Conservation (phyloP, 2,113 vertebrate species). For the Campylomormyrus tamandua region DNA sequence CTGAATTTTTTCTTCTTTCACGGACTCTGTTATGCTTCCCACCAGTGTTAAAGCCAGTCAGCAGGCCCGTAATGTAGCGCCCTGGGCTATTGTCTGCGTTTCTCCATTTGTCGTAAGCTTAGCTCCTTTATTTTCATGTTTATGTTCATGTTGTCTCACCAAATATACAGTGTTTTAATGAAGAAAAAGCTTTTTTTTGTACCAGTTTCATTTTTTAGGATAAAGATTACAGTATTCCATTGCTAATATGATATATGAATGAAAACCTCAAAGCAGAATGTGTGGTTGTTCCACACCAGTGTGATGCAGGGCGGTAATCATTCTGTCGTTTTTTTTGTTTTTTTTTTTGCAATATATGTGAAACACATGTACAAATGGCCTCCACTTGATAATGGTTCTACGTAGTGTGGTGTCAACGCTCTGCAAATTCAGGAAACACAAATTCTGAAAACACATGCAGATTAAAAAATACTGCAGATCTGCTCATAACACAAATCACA, state of each 20-base stretch:
- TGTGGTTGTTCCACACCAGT: neutral
- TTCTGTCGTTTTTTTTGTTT: too few relatives aligned
- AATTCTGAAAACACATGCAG: too few relatives aligned
- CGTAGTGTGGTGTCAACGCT: neutral
- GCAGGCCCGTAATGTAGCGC: neutral
- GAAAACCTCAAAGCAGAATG: neutral
- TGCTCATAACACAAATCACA: too few relatives aligned
- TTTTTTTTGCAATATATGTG: neutral
- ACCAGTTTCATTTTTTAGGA: neutral
- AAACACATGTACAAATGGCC: neutral
- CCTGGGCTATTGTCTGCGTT: neutral
- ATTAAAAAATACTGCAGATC: too few relatives aligned
- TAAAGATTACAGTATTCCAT: neutral
- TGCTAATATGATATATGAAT: neutral
- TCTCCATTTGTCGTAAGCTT: neutral
- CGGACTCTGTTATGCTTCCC: neutral
- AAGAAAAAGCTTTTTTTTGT: neutral
- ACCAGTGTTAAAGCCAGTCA: neutral
- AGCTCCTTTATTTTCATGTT: neutral
- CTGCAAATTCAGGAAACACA: too few relatives aligned
- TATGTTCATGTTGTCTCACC: neutral
- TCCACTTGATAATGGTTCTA: neutral
- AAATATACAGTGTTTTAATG: neutral
- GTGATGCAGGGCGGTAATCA: neutral
- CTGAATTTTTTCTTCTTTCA: neutral